These are phyloP conservation scores for Microvelia longipes DNA, from an alignment of 1,140 invertebrate species.

Conservation along the genomic window DNA sequence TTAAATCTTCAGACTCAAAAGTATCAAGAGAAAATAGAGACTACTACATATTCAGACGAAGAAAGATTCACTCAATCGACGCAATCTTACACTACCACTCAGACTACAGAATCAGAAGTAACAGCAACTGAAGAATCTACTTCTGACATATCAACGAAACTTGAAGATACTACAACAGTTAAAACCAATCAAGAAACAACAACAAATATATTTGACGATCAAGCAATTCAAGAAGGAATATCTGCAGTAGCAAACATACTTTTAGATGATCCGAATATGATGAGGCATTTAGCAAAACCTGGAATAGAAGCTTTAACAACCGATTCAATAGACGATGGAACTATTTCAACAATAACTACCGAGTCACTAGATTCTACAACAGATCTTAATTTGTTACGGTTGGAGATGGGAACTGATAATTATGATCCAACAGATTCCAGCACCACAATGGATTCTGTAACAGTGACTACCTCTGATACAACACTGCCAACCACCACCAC, in stretches of 20 bases:
- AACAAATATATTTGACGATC: conserved; percentile 16
- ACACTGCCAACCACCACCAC: conserved; percentile 15
- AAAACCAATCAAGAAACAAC: conserved; percentile 14
- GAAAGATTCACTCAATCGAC: background rate
- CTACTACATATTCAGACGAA: background rate
- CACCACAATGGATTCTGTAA: conserved; percentile 11
- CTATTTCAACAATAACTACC: background rate
- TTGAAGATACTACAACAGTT: conserved; percentile 8
- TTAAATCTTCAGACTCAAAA: no score
- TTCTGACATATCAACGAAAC: background rate
- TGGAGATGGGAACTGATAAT: conserved; percentile 4
- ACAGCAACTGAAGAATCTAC: background rate
- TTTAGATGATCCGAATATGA: conserved; percentile 10
- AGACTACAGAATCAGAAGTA: background rate
- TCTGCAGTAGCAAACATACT: conserved; percentile 23
- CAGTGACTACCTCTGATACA: background rate
- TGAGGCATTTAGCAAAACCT: background rate
- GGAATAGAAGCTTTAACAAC: conserved; percentile 9
- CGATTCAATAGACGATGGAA: conserved; percentile 9
- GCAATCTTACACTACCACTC: background rate
- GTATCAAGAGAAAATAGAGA: background rate
- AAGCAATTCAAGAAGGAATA: conserved; percentile 19
- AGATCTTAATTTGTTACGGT: background rate
- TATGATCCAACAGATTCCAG: conserved; percentile 16
- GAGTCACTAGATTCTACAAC: conserved; percentile 7